phyloP scores from a whole-genome alignment of 2,113 vertebrate genomes.

The Syrmaticus mikado region DNA sequence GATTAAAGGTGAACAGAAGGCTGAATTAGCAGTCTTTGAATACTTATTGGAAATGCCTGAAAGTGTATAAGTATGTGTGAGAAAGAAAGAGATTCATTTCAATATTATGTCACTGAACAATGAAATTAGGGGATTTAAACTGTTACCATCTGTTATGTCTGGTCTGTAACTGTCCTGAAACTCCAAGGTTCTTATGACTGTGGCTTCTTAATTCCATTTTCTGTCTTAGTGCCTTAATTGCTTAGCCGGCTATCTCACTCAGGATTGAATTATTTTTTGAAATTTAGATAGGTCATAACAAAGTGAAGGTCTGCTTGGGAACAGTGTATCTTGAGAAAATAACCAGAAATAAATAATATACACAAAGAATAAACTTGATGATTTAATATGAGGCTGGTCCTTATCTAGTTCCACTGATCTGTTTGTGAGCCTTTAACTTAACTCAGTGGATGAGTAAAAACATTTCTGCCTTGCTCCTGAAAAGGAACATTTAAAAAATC shows the following conservation, averaged over 20 bases:
- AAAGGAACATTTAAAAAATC: neutral
- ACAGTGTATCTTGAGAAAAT: neutral
- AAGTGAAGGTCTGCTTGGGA: neutral
- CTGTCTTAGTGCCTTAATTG: constrained; percentile 68
- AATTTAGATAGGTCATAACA: constrained; percentile 15
- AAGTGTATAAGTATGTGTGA: neutral
- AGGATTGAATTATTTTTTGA: constrained; percentile 37
- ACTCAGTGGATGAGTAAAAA: neutral
- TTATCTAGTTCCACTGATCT: neutral
- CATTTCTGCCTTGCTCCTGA: neutral
- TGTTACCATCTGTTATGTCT: constrained; percentile 67
- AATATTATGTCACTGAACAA: constrained; percentile 62
- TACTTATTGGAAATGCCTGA: neutral
- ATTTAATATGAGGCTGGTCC: neutral
- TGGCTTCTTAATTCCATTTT: constrained; percentile 71
- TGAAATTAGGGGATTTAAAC: constrained; percentile 64
- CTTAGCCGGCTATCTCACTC: constrained; percentile 51
- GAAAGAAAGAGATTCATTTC: constrained; percentile 51
- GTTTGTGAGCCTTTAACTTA: neutral
- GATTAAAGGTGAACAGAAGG: neutral
- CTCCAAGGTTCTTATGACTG: constrained; percentile 46
- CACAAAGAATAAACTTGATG: neutral
- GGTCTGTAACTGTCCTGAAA: constrained; percentile 38
- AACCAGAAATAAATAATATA: neutral
- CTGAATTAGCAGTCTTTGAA: constrained; percentile 12